Base-by-base conservation (phyloP, 2,888 invertebrate species). In the Eupithecia pulchellata region DNA sequence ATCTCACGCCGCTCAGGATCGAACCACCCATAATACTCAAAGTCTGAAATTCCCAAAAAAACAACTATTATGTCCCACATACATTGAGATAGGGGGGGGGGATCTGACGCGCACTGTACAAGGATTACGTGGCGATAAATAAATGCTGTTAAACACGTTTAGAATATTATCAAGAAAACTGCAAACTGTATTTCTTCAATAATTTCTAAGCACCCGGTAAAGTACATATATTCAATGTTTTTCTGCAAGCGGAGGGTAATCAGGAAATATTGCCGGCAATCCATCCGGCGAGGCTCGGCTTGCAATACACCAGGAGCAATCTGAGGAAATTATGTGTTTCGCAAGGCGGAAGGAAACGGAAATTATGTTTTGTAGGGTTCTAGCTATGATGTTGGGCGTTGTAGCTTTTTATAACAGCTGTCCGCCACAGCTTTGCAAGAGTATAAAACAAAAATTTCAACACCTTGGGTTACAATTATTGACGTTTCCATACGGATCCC, bases 191-290 rank as follows among this genome's bases (percentile, higher is more conserved):
- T 30, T 32, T 30, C 20, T 47, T 47, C 20, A 47, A 47, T 25
- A 47, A 14, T 20, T 36, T 52, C 9, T 30, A n/a, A 32, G 58
- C 55, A 39, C 57, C 9, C 42, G 29, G 17, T 34, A 27, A 36
- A 20, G 27, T 29, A 30, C n/a, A 36, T 64, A 30, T 32, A 36
- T 64, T 71, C 58, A 68, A 69, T 67, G 71, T 71, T 75, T 74
- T 64, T 73, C 34, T 64, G 63, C 66, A 68, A 69, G 47, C 36
- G 63, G 36, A 68, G 69, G 76, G 75, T 82, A 82, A 84, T 83
- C 79, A 81, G 81, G 82, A 85, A 82, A 84, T 82, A 84, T 83
- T 73, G 81, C 76, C 74, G 71, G 80, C 82, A 76, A 84, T 84
- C 79, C 79, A 82, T 85, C 80, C 79, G 71, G 75, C 68, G 66